Base-by-base conservation (phyloP, 2,888 invertebrate species). In the Cheilosia scutellata region DNA sequence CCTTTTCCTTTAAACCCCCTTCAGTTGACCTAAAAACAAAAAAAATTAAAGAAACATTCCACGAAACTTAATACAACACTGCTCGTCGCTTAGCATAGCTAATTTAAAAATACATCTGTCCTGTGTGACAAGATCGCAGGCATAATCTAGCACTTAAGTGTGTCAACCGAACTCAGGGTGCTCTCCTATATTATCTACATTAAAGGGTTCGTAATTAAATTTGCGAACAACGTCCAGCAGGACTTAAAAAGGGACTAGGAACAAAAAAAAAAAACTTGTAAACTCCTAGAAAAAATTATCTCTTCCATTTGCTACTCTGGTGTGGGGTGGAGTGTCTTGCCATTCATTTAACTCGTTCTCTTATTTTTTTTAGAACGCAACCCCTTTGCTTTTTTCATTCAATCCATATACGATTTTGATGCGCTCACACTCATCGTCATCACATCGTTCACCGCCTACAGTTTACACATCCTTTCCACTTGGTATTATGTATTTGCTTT, bases 61-160 rank as follows among this genome's bases (percentile, higher is more conserved):
- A 13, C n/a, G 11, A 40, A 65, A 72, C 55, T 58, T 65, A 25
- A 44, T 72, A 29, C 11, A 66, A 40, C 58, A 62, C 9, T 25
- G 5, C 20, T 42, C 33, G 16, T 33, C 63, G 33, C 55, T 57
- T 47, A 70, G 40, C 63, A 29, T 7, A 16, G 74, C 47, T 75
- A 83, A 83, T 79, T 83, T 79, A 83, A 83, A 79, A 83, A 70
- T 70, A 83, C 74, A 83, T 79, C 51, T 75, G 75, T 79, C 40
- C 40, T 25, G n/a, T n/a, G 53, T 27, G 53, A 53, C 63, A 68
- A 57, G 58, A 70, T 74, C 37, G 65, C 66, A 53, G 71, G 40
- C 60, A 75, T 83, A 83, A 83, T 70, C 83, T 40, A 78, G 75
- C 76, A 76, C 76, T 86, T 82, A 86, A 86, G 71, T 71, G 65